Conservation (phyloP, 1,140 invertebrate genomes). For the Aethina tumida region DNA sequence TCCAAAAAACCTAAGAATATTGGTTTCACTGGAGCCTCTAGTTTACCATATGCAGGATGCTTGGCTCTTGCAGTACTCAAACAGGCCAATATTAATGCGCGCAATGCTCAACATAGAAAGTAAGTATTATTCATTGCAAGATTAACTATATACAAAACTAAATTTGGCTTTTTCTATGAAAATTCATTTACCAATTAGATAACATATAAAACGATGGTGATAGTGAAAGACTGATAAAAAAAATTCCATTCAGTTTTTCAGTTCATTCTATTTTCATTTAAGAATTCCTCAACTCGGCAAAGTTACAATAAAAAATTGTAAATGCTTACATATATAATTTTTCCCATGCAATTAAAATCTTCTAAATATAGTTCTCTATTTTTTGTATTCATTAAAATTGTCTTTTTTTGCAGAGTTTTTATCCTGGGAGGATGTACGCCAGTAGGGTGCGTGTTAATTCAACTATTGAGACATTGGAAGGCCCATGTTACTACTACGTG, state of each 20-base stretch:
- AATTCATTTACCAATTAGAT: too few relatives aligned
- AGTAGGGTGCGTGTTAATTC: slow-evolving; percentile 60
- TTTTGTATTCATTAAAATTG: slow-evolving; percentile 2
- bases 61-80: slow-evolving; percentile 57
- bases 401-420: slow-evolving; percentile 46
- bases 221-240: too few relatives aligned
- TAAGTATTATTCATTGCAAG: slow-evolving; percentile 27
- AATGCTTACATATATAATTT: neutral
- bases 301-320: neutral
- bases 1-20: slow-evolving; percentile 55
- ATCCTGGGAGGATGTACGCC: slow-evolving; percentile 59
- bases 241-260: neutral
- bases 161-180: too few relatives aligned
- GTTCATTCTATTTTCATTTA: neutral
- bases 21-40: slow-evolving; percentile 56
- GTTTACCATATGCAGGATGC: slow-evolving; percentile 59
- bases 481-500: slow-evolving; percentile 48
- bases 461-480: slow-evolving; percentile 59
- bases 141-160: too few relatives aligned
- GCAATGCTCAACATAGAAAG: slow-evolving; percentile 48
- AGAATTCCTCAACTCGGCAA: neutral
- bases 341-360: neutral
- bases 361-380: neutral
- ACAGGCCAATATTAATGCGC: slow-evolving; percentile 41
- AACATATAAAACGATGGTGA: too few relatives aligned